Evolutionary conservation across 2,888 invertebrate species (phyloP).

Genomic region (Drosophila diplacantha): DNA sequence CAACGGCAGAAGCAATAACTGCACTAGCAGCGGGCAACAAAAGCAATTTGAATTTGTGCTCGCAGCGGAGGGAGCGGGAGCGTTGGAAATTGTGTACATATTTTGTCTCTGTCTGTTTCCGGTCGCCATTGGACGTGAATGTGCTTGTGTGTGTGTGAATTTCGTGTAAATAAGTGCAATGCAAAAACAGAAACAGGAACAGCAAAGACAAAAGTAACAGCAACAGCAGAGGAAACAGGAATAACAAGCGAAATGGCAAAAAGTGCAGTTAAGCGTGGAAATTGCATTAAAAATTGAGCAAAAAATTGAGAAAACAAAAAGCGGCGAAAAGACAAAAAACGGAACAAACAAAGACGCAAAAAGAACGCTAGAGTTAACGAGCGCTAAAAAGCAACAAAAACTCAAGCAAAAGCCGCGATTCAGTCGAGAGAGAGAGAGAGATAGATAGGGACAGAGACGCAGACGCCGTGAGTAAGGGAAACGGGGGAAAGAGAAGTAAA

Average conservation of each 20-base stretch:
- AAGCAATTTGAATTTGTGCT: constrained; percentile 65
- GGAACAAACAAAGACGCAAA: constrained; percentile 33
- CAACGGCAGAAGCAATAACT: constrained; percentile 49
- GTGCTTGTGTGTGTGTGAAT: constrained; percentile 5
- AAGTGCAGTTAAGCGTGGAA: constrained; percentile 68
- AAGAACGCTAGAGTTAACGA: constrained; percentile 57
- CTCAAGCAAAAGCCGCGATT: constrained; percentile 10
- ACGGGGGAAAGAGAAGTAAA: constrained; percentile 43
- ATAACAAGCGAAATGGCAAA: constrained; percentile 49
- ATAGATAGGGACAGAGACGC: too few relatives aligned
- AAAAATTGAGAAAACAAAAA: constrained; percentile 42
- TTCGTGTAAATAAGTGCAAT: constrained; percentile 63
- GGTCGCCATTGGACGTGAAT: constrained; percentile 17
- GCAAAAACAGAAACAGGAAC: constrained; percentile 39
- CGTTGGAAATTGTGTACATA: constrained; percentile 59
- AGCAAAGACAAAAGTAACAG: constrained; percentile 25
- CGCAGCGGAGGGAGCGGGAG: constrained; percentile 30
- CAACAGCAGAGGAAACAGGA: constrained; percentile 39
- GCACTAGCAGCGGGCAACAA: constrained; percentile 52
- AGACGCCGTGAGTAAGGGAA: background rate
- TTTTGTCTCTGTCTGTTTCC: constrained; percentile 39
- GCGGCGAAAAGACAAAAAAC: constrained; percentile 28
- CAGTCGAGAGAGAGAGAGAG: background rate
- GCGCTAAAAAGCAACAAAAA: constrained; percentile 59
- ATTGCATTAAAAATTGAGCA: constrained; percentile 69